Evolutionary conservation across 2,888 invertebrate species (phyloP), one percentile per base, ranked within the genome.

Genomic region (Lithophane socia): DNA sequence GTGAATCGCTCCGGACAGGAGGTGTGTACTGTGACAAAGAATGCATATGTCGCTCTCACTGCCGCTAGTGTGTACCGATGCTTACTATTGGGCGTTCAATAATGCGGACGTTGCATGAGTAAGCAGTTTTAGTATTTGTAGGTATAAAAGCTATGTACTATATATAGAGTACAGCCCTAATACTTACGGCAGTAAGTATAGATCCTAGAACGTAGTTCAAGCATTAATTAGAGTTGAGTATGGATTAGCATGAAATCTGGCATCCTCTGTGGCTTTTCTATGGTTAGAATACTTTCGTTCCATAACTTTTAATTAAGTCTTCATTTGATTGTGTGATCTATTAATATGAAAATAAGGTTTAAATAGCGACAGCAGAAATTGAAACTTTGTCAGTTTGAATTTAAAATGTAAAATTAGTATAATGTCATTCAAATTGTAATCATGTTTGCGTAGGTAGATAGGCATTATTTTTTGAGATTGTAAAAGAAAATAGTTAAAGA

Each of bases 91-190:
- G 96, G 86, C 90, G 91, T 61, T 84, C 86, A 91, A 93, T 89
- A 90, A 78, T 91, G 94, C 92, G 79, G 83, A 94, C 93, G 95
- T 94, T 85, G 93, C 92, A 90, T 96, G 95, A 96, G 86, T 86
- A 70, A 68, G 88, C 89, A 85, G 71, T 86, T 82, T 72, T 72
- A 72, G 67, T 42, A n/a, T 67, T 65, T 75, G 47, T 82, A 84
- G 79, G 76, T 84, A 84, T 64, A 52, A 37, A 12, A 67, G 21
- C 44, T 63, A 74, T 76, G n/a, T 76, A 80, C 69, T 21, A 18
- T 66, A 12, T 24, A 7, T 21, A 49, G 64, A 52, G 42, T 44
- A 44, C 9, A n/a, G 4, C 42, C 24, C 24, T 47, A 16, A 29
- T 77, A 65, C 2, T 54, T 29, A n/a, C 8, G 13, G 29, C 37